Base-by-base conservation (phyloP, 2,888 invertebrate species). In the Andrena hattorfiana region DNA sequence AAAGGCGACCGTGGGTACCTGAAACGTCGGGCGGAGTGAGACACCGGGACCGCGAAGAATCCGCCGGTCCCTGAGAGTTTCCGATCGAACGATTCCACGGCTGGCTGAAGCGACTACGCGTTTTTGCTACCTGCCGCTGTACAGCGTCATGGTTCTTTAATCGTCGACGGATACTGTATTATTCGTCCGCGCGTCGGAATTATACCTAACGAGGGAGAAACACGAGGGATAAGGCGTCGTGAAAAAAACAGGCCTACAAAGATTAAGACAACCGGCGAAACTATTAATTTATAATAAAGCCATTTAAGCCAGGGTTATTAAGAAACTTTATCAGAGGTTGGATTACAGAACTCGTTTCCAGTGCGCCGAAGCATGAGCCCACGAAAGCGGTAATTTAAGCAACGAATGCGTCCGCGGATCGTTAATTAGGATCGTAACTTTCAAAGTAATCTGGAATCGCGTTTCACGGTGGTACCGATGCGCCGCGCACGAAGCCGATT, bases 401-500 rank as follows among this genome's bases (percentile, higher is more conserved):
- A 86, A 84, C 88, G 79, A 86, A 85, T 88, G 79, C 84, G 84
- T 86, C 77, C 73, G 87, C 70, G 82, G 80, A 86, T 88, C 76
- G 89, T 88, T 88, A 88, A 88, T 88, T 88, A 88, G 89, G 83
- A 87, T 81, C 81, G 81, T 83, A 85, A 88, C 85, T 88, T 87
- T 78, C 85, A 64, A 85, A 86, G 87, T 88, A 89, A 88, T 88
- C 89, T 87, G 83, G 89, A 89, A 87, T 88, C 89, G 83, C 89
- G 83, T 88, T 88, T 87, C 88, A 89, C 87, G 86, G 89, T 85
- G 56, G 87, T 88, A 77, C 84, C 89, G 86, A 88, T 81, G 88
- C 87, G 82, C 86, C 88, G 88, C 83, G 89, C 83, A 89, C 87
- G 78, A 89, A 90, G 89, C 89, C 89, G 89, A 89, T 90, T 90